These are phyloP conservation scores for Botrylloides violaceus DNA, from an alignment of 23 tunicate species.

Conservation along the genomic window DNA sequence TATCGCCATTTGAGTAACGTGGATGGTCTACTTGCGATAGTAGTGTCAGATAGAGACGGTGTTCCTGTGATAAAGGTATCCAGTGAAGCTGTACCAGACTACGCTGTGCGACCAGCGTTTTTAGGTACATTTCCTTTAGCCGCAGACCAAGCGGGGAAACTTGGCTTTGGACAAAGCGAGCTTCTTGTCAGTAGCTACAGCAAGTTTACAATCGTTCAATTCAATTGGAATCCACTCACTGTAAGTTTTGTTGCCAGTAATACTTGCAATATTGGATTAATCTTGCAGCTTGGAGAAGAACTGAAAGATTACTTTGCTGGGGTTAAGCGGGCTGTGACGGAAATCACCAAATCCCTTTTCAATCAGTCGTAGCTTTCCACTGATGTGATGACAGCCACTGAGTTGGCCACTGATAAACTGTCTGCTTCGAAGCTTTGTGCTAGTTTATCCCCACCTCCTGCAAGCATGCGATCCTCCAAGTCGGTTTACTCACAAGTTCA, in stretches of 20 bases:
- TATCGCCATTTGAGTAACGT: constrained; percentile 52
- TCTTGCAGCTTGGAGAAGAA: constrained; percentile 53
- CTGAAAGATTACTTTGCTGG: constrained; percentile 41
- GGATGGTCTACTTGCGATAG: constrained; percentile 61
- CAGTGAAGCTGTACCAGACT: constrained; percentile 77
- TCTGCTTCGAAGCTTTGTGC: too few relatives aligned
- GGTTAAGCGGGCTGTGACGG: constrained; percentile 51
- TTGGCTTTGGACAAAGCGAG: constrained; percentile 53
- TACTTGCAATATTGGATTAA: constrained; percentile 46
- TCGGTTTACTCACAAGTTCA: constrained; percentile 49
- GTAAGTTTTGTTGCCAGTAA: constrained; percentile 60
- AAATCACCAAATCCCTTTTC: constrained; percentile 16
- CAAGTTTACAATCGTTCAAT: constrained; percentile 50
- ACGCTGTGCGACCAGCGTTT: constrained; percentile 65
- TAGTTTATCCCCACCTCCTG: constrained; percentile 17
- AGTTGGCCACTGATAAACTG: too few relatives aligned
- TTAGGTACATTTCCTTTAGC: constrained; percentile 72
- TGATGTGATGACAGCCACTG: too few relatives aligned
- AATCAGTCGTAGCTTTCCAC: constrained; percentile 6
- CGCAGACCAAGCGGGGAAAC: constrained; percentile 61
- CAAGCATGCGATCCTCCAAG: constrained; percentile 41
- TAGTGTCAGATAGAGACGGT: constrained; percentile 84
- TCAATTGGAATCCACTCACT: constrained; percentile 59
- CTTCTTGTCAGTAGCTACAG: constrained; percentile 52
- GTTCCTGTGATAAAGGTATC: constrained; percentile 72